These are phyloP conservation scores for Laothoe populi DNA, from an alignment of 2,888 invertebrate species.

Conservation along the genomic window DNA sequence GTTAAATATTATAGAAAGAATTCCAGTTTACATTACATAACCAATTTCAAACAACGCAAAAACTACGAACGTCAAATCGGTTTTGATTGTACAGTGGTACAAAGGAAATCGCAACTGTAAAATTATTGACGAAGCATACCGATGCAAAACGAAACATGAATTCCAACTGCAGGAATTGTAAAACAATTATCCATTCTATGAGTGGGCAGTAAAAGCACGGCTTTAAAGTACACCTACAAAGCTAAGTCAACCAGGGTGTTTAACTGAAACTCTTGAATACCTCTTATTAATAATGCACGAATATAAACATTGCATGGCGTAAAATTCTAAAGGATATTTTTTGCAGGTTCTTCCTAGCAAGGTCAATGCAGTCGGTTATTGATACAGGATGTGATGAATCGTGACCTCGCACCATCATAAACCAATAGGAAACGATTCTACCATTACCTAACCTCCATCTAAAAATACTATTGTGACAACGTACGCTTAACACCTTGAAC, in stretches of 20 bases:
- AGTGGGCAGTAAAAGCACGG: not conserved
- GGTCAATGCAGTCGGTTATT: conserved; percentile 45
- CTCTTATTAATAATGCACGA: not conserved
- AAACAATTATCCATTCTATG: not conserved
- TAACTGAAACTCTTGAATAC: not conserved
- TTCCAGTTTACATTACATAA: conserved; percentile 32
- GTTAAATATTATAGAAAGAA: conserved; percentile 38
- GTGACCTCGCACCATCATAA: conserved; percentile 63
- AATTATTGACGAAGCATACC: not conserved
- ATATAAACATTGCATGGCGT: no score
- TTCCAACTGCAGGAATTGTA: not conserved
- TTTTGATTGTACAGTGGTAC: not conserved
- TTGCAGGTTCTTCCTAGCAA: not conserved
- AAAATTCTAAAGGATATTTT: not conserved
- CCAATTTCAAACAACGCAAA: conserved; percentile 27
- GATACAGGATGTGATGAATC: conserved; percentile 66
- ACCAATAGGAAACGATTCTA: conserved; percentile 66
- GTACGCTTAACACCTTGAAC: conserved; percentile 42
- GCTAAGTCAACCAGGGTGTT: not conserved
- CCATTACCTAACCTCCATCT: conserved; percentile 54
- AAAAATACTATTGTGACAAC: conserved; percentile 54
- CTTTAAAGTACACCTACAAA: not conserved
- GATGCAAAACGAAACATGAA: not conserved
- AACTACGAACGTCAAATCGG: not conserved
- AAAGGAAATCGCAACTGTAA: not conserved